Evolutionary conservation across 2,113 vertebrate genomes (phyloP).

Genomic region (Rousettus leschenaultii): DNA sequence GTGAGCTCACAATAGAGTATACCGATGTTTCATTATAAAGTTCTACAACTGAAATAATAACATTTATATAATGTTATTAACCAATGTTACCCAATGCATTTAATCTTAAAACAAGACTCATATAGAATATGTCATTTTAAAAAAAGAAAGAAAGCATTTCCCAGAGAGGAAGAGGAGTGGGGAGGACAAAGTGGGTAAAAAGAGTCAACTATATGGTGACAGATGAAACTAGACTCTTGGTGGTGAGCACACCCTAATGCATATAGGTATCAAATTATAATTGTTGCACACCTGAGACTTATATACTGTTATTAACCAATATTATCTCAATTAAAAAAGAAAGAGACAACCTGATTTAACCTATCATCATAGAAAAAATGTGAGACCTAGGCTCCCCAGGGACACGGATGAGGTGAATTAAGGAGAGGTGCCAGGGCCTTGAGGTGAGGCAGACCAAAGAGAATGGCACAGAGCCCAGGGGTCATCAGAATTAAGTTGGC

Average conservation of each 20-base stretch:
- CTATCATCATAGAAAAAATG: not conserved
- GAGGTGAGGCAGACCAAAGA: not conserved
- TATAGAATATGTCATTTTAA: not conserved
- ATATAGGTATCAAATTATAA: no score
- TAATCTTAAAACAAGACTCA: not conserved
- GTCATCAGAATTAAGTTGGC: not conserved
- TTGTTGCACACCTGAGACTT: no score
- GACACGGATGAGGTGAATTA: not conserved
- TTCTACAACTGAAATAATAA: not conserved
- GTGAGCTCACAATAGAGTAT: not conserved
- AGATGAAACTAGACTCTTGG: not conserved
- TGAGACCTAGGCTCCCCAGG: not conserved
- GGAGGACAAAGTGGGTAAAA: not conserved
- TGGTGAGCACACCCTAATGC: no score
- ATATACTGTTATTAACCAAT: no score
- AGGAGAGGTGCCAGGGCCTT: not conserved
- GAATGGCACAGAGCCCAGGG: not conserved
- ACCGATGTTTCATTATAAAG: not conserved
- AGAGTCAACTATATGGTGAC: not conserved
- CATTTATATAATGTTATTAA: not conserved
- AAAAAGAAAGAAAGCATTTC: no score
- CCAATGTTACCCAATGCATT: not conserved
- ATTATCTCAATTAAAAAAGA: no score
- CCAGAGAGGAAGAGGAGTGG: not conserved
- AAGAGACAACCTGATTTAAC: not conserved